These are phyloP conservation scores for mouse (Mus musculus) DNA, from an alignment of 2,113 vertebrate genomes.

Conservation along the genomic window DNA sequence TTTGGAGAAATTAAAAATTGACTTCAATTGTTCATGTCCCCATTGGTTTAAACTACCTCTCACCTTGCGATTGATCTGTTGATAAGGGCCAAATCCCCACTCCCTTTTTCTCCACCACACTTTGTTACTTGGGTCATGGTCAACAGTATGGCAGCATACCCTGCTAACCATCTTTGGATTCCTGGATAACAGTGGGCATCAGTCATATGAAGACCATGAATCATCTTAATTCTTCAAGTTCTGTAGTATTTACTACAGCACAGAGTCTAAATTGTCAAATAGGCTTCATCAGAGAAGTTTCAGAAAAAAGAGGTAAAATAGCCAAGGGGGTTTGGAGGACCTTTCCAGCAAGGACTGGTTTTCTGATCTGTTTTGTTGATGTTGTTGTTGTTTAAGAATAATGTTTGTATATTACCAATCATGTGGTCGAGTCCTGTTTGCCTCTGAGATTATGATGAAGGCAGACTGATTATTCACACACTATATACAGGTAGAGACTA, in stretches of 20 bases:
- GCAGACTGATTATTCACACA: not conserved
- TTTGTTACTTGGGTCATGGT: not conserved
- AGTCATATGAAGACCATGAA: not conserved
- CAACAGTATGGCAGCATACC: not conserved
- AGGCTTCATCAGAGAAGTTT: not conserved
- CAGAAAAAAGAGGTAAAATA: not conserved
- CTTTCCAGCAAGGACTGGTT: not conserved
- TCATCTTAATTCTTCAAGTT: not conserved
- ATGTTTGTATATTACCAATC: not conserved
- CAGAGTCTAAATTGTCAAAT: conserved; percentile 5
- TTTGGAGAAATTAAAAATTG: not conserved
- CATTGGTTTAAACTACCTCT: not conserved
- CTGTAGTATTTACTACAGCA: not conserved
- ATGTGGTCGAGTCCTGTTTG: not conserved
- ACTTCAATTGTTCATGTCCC: not conserved
- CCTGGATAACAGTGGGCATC: not conserved
- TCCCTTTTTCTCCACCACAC: not conserved
- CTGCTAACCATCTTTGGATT: not conserved
- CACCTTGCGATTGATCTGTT: not conserved
- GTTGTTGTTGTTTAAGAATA: not conserved
- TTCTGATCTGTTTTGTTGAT: not conserved
- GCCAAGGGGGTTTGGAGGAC: not conserved
- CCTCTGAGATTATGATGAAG: not conserved
- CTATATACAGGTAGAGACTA: not conserved
- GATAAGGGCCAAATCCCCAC: not conserved